Conservation (phyloP, 35 echinoderm and acorn worm genomes). For the Stichopus chloronotus region DNA sequence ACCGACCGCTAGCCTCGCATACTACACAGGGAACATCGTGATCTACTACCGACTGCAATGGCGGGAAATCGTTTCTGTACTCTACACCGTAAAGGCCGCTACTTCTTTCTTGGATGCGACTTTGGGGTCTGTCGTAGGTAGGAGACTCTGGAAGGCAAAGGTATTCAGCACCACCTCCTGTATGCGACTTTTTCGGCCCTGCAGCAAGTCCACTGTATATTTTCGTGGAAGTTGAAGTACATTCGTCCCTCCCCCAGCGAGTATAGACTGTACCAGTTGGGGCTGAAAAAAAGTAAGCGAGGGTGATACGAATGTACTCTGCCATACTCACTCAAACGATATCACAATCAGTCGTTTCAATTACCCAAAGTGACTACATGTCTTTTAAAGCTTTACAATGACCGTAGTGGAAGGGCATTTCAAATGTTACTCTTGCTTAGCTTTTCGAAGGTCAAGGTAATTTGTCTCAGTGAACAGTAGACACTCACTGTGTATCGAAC, state of each 20-base stretch:
- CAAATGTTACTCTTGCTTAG: too few species aligned
- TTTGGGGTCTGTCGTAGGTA: background rate
- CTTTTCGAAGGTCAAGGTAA: too few species aligned
- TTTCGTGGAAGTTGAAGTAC: background rate
- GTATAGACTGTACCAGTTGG: too few species aligned
- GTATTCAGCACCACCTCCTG: background rate
- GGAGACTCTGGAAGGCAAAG: slow-evolving; percentile 14
- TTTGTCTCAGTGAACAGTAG: too few species aligned
- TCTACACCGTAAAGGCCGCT: background rate
- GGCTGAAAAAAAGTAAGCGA: too few species aligned
- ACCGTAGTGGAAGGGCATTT: too few species aligned
- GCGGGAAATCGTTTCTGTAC: background rate
- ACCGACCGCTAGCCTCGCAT: background rate
- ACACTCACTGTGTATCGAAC: too few species aligned
- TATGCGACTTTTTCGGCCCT: background rate
- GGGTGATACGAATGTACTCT: too few species aligned
- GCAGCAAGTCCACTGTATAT: slow-evolving; percentile 23
- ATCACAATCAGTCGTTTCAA: too few species aligned
- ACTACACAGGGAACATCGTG: slow-evolving; percentile 7
- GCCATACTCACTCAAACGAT: too few species aligned
- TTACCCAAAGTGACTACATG: too few species aligned
- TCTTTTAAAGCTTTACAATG: too few species aligned
- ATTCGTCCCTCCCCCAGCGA: background rate
- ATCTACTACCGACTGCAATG: background rate
- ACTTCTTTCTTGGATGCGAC: background rate